Base-by-base conservation (phyloP, 2,888 invertebrate genomes). In the Thereva nobilitata region DNA sequence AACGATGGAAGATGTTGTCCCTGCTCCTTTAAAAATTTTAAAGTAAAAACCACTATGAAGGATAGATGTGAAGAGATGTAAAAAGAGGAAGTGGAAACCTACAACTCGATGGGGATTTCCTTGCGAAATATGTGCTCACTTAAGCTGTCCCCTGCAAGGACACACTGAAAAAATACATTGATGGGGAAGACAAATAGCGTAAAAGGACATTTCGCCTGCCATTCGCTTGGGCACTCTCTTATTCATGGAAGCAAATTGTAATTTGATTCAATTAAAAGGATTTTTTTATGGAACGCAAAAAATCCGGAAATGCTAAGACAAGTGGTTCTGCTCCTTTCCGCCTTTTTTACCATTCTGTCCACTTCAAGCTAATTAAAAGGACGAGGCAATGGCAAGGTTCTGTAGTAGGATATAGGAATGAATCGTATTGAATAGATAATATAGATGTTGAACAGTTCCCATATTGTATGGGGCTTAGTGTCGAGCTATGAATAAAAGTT, bases 181-280 rank as follows among this genome's bases (percentile, higher is more conserved):
- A 8, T n/a, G 7, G 47, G 4, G n/a, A n/a, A 5, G 47, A 47
- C 5, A 12, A 47, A 8, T 47, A n/a, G 47, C 47, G n/a, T 5
- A 47, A 47, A 41, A 55, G 55, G 23, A 40, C 9, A 55, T 41
- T 12, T 7, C 41, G 55, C 41, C 55, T 42, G 55, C 4, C 42
- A 7, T n/a, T 10, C 41, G 5, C 12, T 5, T 10, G 23, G 23
- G 55, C 35, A 9, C 41, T 55, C 41, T 23, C n/a, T 55, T 23
- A 55, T 55, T 55, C 41, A 55, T 41, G 41, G 42, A 41, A 34
- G 23, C 23, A 23, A 23, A 23, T 41, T 55, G 55, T 47, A 47
- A 47, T 55, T 55, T 55, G n/a, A 55, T 41, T 55, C 55, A 55
- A 42, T 55, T 55, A 55, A 55, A 41, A 10, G 23, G 23, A 55